Base-by-base conservation (phyloP, 2,797 vertebrate genomes). In the Gadopsis bispinosus region DNA sequence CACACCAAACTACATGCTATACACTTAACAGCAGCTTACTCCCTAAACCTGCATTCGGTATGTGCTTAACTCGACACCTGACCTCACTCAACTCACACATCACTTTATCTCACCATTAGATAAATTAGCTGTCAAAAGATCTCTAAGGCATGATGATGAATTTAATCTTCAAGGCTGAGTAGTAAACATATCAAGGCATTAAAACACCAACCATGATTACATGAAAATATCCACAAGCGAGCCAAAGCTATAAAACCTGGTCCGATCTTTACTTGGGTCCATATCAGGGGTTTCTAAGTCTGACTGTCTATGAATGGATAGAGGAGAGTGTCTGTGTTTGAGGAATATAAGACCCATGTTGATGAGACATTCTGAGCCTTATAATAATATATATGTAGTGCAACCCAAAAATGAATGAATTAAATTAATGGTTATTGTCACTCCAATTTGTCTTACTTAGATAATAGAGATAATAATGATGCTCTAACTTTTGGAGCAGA, bases 21-120 rank as follows among this genome's bases (percentile, higher is more conserved):
- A 85, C 53, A 85, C 67, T 22, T 64, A 59, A 74, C 87, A 92
- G 80, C 81, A 87, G 80, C 86, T 71, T 69, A 51, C 66, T 89
- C 84, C 87, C 80, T 75, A 85, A 86, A 86, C 83, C 89, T 84
- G 79, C 69, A 58, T 75, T 64, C 33, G 65, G 48, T 53, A 69
- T 68, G 71, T 77, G 81, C 79, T 83, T 48, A 58, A 80, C 70
- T 63, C 41, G 31, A 60, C 47, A 80, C 80, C 74, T 73, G 0
- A 82, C 48, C 51, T 75, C 47, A 73, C 48, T 79, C n/a, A 67
- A 54, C 72, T 33, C 65, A 74, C 45, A 26, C 61, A 35, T 78
- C 73, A 69, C 59, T 84, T 82, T 2, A 64, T 70, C 63, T 66
- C 50, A 58, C 35, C 74, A 76, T 75, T 48, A 47, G 67, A 74